Evolutionary conservation across 64 coral and sea anemone genomes (phyloP).

Genomic region (Porites australiensis): DNA sequence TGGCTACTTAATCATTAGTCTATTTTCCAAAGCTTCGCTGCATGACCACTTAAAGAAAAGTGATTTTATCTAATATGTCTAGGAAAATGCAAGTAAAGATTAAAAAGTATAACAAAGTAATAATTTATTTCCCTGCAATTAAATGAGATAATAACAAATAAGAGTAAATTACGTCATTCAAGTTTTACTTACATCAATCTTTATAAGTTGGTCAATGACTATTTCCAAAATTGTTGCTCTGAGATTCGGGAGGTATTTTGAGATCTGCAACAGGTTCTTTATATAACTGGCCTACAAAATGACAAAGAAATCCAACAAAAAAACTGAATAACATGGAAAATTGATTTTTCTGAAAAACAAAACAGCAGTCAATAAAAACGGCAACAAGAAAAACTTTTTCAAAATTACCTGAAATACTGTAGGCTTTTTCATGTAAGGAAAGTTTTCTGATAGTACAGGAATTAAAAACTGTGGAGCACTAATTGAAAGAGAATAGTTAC

Average conservation of each 20-base stretch:
- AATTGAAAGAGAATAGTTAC: not conserved
- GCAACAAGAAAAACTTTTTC: no score
- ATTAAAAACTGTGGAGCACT: conserved; percentile 89
- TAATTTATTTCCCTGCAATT: no score
- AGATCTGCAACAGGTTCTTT: conserved; percentile 80
- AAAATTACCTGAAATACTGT: conserved; percentile 67
- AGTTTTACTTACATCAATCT: conserved; percentile 88
- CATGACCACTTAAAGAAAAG: no score
- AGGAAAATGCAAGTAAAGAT: no score
- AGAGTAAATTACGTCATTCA: no score
- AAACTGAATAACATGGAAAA: not conserved
- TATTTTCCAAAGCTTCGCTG: no score
- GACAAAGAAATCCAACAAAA: not conserved
- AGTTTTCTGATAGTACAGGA: conserved; percentile 79
- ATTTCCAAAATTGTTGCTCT: conserved; percentile 81
- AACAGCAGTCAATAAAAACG: not conserved
- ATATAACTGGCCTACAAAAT: conserved; percentile 87
- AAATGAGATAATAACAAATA: no score
- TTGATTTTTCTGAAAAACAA: not conserved
- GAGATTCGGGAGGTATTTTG: conserved; percentile 71
- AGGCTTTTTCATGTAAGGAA: conserved; percentile 90
- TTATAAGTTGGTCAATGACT: conserved; percentile 79
- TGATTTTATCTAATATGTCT: no score
- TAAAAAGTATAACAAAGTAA: no score
- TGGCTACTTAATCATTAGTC: no score